A percentile compares a stretch with the other conserved stretches of the same genome.
Evolutionary conservation across 1,140 invertebrate species (phyloP).

Genomic region (Drosophila pectinifera): DNA sequence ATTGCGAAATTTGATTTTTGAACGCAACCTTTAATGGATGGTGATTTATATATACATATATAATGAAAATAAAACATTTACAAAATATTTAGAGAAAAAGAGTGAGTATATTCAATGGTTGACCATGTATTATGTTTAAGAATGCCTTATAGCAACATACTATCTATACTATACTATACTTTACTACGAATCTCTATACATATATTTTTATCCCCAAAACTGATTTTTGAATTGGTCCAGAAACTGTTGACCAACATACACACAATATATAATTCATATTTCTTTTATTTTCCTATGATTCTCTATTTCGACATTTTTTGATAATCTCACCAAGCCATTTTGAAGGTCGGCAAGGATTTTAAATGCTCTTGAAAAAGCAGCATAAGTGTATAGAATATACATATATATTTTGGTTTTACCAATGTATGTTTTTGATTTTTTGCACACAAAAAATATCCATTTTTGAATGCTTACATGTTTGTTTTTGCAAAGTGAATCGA

Average conservation of each 20-base stretch:
- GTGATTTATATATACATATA: conserved; percentile 73
- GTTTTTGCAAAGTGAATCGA: conserved; percentile 65
- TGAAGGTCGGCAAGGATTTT: conserved; percentile 72
- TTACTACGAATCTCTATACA: conserved; percentile 30
- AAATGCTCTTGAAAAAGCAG: conserved; percentile 37
- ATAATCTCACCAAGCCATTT: conserved; percentile 47
- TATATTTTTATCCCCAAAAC: conserved; percentile 41
- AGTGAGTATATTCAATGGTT: conserved; percentile 83
- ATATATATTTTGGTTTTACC: conserved; percentile 27
- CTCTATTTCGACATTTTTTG: conserved; percentile 68
- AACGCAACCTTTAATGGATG: conserved; percentile 83
- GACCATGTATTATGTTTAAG: conserved; percentile 77
- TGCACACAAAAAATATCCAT: conserved; percentile 62
- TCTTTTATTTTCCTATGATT: conserved; percentile 77
- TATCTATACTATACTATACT: conserved; percentile 38
- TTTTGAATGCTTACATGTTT: conserved; percentile 83
- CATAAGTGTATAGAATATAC: conserved; percentile 46
- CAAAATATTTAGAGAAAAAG: conserved; percentile 83
- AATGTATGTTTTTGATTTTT: conserved; percentile 55
- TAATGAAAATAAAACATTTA: conserved; percentile 68
- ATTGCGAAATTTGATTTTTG: conserved; percentile 84
- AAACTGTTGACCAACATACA: conserved; percentile 47
- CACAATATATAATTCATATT: conserved; percentile 57
- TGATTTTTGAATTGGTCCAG: conserved; percentile 44
- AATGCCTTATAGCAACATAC: conserved; percentile 70